Evolutionary conservation across 2,797 vertebrate species (phyloP), one percentile per base, ranked within the genome.

Genomic region (Coranthus polyacanthus): DNA sequence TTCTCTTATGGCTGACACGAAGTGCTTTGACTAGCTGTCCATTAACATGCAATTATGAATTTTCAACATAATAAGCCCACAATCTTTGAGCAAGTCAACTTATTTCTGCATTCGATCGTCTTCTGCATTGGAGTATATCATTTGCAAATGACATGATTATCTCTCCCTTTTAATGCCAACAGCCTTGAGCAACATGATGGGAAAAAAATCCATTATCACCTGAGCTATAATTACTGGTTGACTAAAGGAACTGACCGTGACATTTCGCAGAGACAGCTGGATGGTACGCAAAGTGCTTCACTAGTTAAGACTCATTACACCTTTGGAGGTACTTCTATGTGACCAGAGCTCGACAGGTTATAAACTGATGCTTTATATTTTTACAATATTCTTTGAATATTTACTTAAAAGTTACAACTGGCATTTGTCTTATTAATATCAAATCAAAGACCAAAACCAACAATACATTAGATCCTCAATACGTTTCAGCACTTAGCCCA

Each of bases 161-260:
- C 49, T 54, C 32, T 38, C 8, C 24, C 36, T 66, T 72, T 59
- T 71, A 42, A 68, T 51, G 45, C 21, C 61, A 62, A 42, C 51
- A 64, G 62, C 20, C 38, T 71, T 55, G n/a, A 62, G 57, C 57
- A 21, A 26, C 43, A 59, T 65, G 64, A 82, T 51, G 66, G 50
- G 36, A 47, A 57, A 61, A 65, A 53, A 76, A 75, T 61, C 75
- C 81, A 85, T 85, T 80, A 81, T 76, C 76, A 78, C 61, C 39
- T 3, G 12, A 56, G 47, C 7, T 78, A 56, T 71, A 75, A 83
- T 83, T 79, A 75, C 68, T 59, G 45, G 11, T n/a, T 42, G 45
- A 68, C 58, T 72, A 51, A 58, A 73, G 41, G 54, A 78, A 51
- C 15, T 79, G 62, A 78, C 64, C 56, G 9, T 64, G 55, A 69